Base-by-base conservation (phyloP, 2,113 vertebrate genomes). In the Tachycineta bicolor region DNA sequence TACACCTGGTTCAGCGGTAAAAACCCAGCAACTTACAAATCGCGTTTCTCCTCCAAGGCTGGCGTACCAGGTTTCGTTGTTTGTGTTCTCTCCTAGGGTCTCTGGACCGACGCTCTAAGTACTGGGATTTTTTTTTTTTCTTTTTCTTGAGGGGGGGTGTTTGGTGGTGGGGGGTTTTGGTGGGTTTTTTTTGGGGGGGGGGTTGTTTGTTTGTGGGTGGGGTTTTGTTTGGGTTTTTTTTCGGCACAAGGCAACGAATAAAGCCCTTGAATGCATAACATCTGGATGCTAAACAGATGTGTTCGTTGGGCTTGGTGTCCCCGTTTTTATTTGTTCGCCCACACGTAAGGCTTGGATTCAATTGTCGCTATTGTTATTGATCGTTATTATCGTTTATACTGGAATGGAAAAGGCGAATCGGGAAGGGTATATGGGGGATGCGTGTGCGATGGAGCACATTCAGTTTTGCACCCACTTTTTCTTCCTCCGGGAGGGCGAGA, bases 1-100 rank as follows among this genome's bases (percentile, higher is more conserved):
- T 84, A 95, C 97, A 98, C 97, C 97, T 97, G 95, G 70, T 91
- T 62, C 41, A 26, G 49, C 70, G 86, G 64, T 28, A 11, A 19
- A 69, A 76, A 1, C 9, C 41, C 74, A 50, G 31, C 70, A 89
- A 86, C 34, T 86, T 94, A 44, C 67, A 90, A 94, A 96, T 86
- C 73, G 68, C 84, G 34, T 97, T 97, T 96, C 91, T 97, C 39
- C 74, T 90, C 9, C 71, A 24, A 58, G 52, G 60, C 55, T 96
- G 80, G 55, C 65, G 33, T 53, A 59, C 70, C 13, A 76, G n/a
- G 20, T 49, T 83, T 52, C 22, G 64, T 13, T 93, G 64, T 39
- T 77, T 62, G 15, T 56, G 44, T 63, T 95, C 59, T 97, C 80
- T 95, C 67, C 83, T 58, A 52, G 79, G 83, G 71, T 93, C 56